A percentile compares a stretch with the other conserved stretches of the same genome.
Evolutionary conservation across 1,140 invertebrate genomes (phyloP).

Genomic region (Bombus turneri): DNA sequence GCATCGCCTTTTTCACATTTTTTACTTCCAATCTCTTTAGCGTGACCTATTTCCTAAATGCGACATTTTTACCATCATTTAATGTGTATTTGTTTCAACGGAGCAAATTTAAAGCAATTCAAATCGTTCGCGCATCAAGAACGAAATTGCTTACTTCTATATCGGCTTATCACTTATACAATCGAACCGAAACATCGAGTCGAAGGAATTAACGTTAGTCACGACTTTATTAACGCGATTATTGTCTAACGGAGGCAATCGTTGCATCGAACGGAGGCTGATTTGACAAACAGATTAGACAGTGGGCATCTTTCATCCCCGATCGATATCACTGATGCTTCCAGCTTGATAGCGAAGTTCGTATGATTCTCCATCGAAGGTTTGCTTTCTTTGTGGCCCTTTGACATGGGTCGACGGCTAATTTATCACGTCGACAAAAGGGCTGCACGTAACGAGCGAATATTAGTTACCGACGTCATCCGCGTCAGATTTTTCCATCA

Average conservation of each 20-base stretch:
- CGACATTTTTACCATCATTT: too few relatives aligned
- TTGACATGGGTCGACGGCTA: slow-evolving; percentile 70
- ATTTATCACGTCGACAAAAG: slow-evolving; percentile 72
- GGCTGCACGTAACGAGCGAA: slow-evolving; percentile 66
- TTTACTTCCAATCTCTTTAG: too few relatives aligned
- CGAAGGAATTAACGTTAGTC: neutral
- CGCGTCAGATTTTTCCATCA: slow-evolving; percentile 61
- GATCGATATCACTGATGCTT: slow-evolving; percentile 48
- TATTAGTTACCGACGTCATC: slow-evolving; percentile 67
- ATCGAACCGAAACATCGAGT: neutral
- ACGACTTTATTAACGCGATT: neutral
- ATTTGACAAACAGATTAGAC: slow-evolving; percentile 33
- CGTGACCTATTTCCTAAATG: too few relatives aligned
- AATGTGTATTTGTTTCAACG: neutral
- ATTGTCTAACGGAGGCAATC: neutral
- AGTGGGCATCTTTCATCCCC: neutral
- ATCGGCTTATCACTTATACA: neutral
- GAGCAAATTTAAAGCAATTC: neutral
- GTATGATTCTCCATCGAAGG: slow-evolving; percentile 64
- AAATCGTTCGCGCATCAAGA: neutral
- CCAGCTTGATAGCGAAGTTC: slow-evolving; percentile 57
- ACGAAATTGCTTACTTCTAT: neutral
- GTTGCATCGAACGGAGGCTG: neutral
- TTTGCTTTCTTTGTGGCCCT: slow-evolving; percentile 64
- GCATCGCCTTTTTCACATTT: too few relatives aligned